These are phyloP conservation scores for Sebastes paucispinis DNA, from an alignment of 2,797 vertebrate species.

Conservation along the genomic window DNA sequence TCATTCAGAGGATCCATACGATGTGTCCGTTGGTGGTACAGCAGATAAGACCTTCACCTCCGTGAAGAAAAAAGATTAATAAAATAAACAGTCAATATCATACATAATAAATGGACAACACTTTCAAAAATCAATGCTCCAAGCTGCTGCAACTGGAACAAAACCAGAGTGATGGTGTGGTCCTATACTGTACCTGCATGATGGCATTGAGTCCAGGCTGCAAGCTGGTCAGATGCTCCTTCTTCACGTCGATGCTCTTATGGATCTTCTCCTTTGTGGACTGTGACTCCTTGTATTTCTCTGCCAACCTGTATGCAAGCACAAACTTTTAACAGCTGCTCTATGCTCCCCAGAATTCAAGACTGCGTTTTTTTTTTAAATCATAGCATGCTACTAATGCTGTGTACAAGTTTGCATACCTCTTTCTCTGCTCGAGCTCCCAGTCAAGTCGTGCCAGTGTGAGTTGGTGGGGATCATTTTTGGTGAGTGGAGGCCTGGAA, in stretches of 20 bases:
- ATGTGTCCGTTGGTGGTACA: neutral
- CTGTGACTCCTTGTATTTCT: conserved; percentile 92
- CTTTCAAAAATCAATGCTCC: neutral
- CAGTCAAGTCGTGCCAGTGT: conserved; percentile 95
- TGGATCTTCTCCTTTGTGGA: conserved; percentile 95
- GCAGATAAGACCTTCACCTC: neutral
- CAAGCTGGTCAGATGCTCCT: conserved; percentile 94
- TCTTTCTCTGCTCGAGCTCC: conserved; percentile 98
- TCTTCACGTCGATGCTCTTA: conserved; percentile 97
- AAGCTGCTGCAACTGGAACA: neutral
- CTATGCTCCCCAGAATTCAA: neutral
- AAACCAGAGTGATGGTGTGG: neutral
- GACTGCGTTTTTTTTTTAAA: neutral
- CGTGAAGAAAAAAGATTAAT: neutral
- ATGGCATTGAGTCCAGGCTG: conserved; percentile 96
- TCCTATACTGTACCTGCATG: conserved; percentile 86
- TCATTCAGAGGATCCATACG: neutral
- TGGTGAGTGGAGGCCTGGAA: conserved; percentile 89
- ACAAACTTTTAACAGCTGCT: neutral
- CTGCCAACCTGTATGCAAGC: conserved; percentile 86
- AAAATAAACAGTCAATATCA: neutral
- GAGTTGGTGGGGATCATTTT: conserved; percentile 92
- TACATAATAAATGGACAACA: neutral
- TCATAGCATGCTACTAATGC: neutral
- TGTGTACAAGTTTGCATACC: conserved; percentile 72